phyloP scores from a whole-genome alignment of 2,888 invertebrate species.

The Heliothis peltigera region DNA sequence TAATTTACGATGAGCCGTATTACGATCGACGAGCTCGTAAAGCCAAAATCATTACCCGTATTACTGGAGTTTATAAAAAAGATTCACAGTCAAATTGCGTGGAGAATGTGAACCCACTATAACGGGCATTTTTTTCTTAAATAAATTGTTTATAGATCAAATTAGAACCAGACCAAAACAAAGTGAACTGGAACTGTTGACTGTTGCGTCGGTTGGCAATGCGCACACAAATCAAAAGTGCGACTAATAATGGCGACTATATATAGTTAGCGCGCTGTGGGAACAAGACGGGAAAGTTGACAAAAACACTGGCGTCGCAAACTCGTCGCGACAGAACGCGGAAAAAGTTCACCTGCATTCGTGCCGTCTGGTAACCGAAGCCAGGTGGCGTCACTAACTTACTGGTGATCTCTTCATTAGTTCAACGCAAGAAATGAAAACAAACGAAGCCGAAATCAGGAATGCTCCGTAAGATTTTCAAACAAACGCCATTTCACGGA shows the following conservation, averaged over 20 bases:
- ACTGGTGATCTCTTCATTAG: conserved; percentile 46
- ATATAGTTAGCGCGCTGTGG: conserved; percentile 72
- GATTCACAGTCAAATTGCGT: conserved; percentile 27
- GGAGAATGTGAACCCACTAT: conserved; percentile 54
- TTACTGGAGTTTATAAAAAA: conserved; percentile 50
- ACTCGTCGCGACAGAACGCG: conserved; percentile 67
- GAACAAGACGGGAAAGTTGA: conserved; percentile 81
- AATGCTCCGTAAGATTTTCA: conserved; percentile 28
- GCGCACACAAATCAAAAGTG: conserved; percentile 73
- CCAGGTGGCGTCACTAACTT: conserved; percentile 63
- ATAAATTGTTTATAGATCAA: conserved; percentile 47
- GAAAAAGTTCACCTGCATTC: conserved; percentile 69
- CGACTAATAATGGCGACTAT: conserved; percentile 68
- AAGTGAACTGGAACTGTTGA: conserved; percentile 39
- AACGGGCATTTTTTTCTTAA: conserved; percentile 41
- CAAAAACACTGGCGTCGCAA: conserved; percentile 80
- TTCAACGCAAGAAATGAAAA: conserved; percentile 39
- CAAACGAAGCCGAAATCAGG: conserved; percentile 25
- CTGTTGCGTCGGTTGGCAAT: conserved; percentile 43
- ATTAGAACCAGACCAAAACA: conserved; percentile 61
- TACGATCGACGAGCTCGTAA: conserved; percentile 69
- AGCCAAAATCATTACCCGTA: conserved; percentile 65
- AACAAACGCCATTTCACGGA: conserved; percentile 27
- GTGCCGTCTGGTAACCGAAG: conserved; percentile 67
- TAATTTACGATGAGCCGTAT: conserved; percentile 69